phyloP scores from a whole-genome alignment of 2,113 vertebrate species.

The Tachysurus fulvidraco region DNA sequence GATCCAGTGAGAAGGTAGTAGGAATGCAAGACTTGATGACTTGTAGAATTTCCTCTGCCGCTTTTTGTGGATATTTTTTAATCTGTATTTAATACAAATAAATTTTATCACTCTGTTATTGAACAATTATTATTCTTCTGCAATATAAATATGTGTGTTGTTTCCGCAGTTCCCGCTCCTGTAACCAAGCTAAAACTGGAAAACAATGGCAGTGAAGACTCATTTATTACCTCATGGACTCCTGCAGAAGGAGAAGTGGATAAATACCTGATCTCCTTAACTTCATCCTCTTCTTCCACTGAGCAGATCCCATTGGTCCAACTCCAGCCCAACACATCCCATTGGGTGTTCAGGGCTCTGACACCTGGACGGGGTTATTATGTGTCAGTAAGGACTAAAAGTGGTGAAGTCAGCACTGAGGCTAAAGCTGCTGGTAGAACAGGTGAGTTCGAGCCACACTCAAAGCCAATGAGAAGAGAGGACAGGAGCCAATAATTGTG shows the following conservation, averaged over 20 bases:
- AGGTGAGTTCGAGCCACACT: slow-evolving; percentile 64
- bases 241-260: slow-evolving; percentile 77
- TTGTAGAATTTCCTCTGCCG: too few species aligned
- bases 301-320: slow-evolving; percentile 61
- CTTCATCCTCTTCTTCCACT: slow-evolving; percentile 62
- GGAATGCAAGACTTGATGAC: too few species aligned
- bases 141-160: not conserved
- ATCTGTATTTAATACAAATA: not conserved
- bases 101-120: not conserved
- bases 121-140: not conserved
- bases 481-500: not conserved
- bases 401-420: slow-evolving; percentile 73
- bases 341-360: slow-evolving; percentile 75
- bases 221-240: slow-evolving; percentile 80
- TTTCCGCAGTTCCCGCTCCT: slow-evolving; percentile 75
- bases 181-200: slow-evolving; percentile 77
- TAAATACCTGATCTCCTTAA: slow-evolving; percentile 78
- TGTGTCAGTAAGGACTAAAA: slow-evolving; percentile 75
- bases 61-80: not conserved
- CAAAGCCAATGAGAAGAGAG: not conserved
- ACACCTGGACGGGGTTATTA: slow-evolving; percentile 81
- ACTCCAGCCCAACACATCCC: slow-evolving; percentile 67
- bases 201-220: slow-evolving; percentile 71
- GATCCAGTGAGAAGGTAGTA: too few species aligned
- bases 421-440: slow-evolving; percentile 74